Base-by-base conservation (phyloP, 2,797 vertebrate genomes). In the Thunnus albacares region DNA sequence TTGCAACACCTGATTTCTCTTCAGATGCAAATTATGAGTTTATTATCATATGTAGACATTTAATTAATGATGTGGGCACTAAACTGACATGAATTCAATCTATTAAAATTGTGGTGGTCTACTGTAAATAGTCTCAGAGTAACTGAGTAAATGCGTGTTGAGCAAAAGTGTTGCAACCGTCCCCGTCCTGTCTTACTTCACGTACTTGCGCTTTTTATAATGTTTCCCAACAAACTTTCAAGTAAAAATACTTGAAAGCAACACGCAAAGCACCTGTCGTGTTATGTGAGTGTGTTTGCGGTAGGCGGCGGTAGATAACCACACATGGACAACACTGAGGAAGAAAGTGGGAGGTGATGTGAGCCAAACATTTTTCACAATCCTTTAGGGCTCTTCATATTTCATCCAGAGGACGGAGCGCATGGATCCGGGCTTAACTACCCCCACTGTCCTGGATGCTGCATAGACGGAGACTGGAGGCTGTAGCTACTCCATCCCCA, bases 301-400 rank as follows among this genome's bases (percentile, higher is more conserved):
- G 20, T 68, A 90, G 87, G 70, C 26, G 91, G 91, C 69, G 73
- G 0, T 57, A 77, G 14, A 60, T 2, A 5, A 17, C 78, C 65
- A 15, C 38, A 6, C 8, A 22, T 0, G 0, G 5, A 14, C 15
- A 67, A 41, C 33, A 9, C 47, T 79, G 3, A 60, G 62, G 86
- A 84, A 78, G 20, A 67, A 85, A 87, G 93, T 92, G 88, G 93
- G 92, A 84, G 92, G 91, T 72, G 87, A 89, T 45, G 84, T 62
- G 81, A 93, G 89, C 69, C 91, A 67, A 84, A 89, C 65, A 66
- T 67, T 89, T 59, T 58, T 38, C 67, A 17, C 75, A 65, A 26
- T 56, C 13, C 81, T 56, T 5, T 80, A 51, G 45, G 24, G 80
- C 69, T 79, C 76, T 88, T 93, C 92, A 88, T 92, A 90, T 92